Evolutionary conservation across 2,797 vertebrate genomes (phyloP), one percentile per base, ranked within the genome.

Genomic region (Microctenopoma steveboyesi): DNA sequence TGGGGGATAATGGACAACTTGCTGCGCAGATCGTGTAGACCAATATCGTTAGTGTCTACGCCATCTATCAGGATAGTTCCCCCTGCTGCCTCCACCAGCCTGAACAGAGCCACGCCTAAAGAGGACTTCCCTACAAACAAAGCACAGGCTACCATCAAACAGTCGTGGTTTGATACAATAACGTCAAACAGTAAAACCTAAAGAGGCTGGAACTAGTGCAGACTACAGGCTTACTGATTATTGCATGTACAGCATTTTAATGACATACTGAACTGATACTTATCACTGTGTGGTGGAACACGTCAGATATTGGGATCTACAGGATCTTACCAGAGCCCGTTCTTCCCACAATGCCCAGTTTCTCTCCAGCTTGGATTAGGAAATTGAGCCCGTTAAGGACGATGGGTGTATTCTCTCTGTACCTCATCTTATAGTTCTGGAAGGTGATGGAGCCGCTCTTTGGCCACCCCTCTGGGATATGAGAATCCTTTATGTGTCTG

Each of bases 1-100:
- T 95, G 95, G 9, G 95, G 95, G 74, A 95, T 95, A 80, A 96
- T 74, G 0, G 96, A 95, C 65, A 96, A 82, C 73, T 94, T 95
- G 75, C 92, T 93, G 72, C 95, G 92, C 50, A 96, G 91, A 66
- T 95, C 94, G 67, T 94, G 74, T 79, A 96, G 82, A 16, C 90
- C 91, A 1, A 95, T 83, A 3, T 74, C 56, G 68, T 83, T 75
- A 43, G 94, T 90, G 67, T 95, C 93, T 59, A 95, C 65, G 0
- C 79, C 86, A 1, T 96, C 95, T 3, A 95, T 94, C 25, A 94
- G 35, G 77, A 96, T 92, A 1, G 89, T 92, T n/a, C 95, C 95
- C 2, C 72, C 63, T 3, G 87, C 74, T 0, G 94, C 91, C 82
- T 97, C 95, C 59, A 90, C 94, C 46, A 95, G 83, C 45, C 90